phyloP scores from a whole-genome alignment of 37 sponge, comb jelly and placozoan genomes.

The Aplysina aerophoba region DNA sequence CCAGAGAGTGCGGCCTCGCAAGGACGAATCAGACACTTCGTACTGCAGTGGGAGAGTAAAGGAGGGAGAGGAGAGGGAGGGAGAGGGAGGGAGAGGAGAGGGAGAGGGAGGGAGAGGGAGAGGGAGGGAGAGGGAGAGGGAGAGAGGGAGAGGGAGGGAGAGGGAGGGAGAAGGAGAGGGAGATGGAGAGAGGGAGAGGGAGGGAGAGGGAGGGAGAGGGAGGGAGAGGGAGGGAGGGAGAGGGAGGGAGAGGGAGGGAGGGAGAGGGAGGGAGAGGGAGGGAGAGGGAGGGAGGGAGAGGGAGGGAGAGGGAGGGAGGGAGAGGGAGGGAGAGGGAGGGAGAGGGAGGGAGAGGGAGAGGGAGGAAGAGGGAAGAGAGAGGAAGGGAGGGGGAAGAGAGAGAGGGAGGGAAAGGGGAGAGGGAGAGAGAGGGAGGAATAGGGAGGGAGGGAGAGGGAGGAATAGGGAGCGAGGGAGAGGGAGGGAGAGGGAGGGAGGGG shows the following conservation, averaged over 20 bases:
- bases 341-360: not conserved
- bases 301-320: not conserved
- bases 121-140: too few relatives aligned
- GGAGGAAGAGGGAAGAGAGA: constrained; percentile 42
- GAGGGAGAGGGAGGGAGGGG: too few relatives aligned
- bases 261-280: not conserved
- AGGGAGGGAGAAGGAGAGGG: not conserved
- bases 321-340: too few relatives aligned
- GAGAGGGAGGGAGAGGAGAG: too few relatives aligned
- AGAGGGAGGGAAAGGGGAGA: too few relatives aligned
- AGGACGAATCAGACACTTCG: constrained; percentile 5
- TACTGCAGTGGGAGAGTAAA: constrained; percentile 30
- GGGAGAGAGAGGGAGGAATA: too few relatives aligned
- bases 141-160: not conserved
- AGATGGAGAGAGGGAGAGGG: not conserved
- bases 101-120: not conserved
- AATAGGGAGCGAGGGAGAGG: too few relatives aligned
- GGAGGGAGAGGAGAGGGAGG: not conserved
- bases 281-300: not conserved
- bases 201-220: not conserved
- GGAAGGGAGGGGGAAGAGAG: too few relatives aligned
- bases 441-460: too few relatives aligned
- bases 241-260: not conserved
- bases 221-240: not conserved
- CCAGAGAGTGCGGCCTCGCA: constrained; percentile 39